These are phyloP conservation scores for Tiaroga cobitis DNA, from an alignment of 2,797 vertebrate genomes.

Conservation along the genomic window DNA sequence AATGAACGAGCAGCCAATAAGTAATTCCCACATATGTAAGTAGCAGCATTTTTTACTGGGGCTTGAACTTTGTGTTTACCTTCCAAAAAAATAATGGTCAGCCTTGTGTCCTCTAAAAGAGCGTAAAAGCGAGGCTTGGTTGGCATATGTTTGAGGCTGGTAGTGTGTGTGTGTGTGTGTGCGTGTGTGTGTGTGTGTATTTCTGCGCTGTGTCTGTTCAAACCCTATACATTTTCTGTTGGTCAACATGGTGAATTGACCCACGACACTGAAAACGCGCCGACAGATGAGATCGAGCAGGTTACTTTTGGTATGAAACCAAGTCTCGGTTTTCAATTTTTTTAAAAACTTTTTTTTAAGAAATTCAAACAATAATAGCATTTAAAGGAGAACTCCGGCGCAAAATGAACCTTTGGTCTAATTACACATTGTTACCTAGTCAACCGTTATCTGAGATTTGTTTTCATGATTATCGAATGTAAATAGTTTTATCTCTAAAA, in stretches of 20 bases:
- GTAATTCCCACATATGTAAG: slow-evolving; percentile 33
- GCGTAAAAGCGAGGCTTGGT: not conserved
- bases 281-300: too few species aligned
- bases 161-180: not conserved
- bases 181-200: not conserved
- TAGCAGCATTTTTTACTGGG: slow-evolving; percentile 23
- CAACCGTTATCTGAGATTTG: too few species aligned
- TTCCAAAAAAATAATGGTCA: slow-evolving; percentile 11
- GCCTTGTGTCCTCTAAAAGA: not conserved
- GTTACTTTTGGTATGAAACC: too few species aligned
- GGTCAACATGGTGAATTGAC: not conserved
- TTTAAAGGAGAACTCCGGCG: too few species aligned
- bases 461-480: too few species aligned
- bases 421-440: too few species aligned
- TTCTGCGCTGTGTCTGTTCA: not conserved
- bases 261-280: too few species aligned
- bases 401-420: too few species aligned
- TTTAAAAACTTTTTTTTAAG: too few species aligned
- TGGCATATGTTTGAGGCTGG: not conserved
- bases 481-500: too few species aligned
- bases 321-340: too few species aligned
- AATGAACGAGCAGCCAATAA: not conserved
- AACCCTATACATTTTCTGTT: not conserved
- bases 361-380: too few species aligned
- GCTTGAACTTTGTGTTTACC: slow-evolving; percentile 15